Conservation (phyloP, 2,113 vertebrate species). For the Elaphurus davidianus region DNA sequence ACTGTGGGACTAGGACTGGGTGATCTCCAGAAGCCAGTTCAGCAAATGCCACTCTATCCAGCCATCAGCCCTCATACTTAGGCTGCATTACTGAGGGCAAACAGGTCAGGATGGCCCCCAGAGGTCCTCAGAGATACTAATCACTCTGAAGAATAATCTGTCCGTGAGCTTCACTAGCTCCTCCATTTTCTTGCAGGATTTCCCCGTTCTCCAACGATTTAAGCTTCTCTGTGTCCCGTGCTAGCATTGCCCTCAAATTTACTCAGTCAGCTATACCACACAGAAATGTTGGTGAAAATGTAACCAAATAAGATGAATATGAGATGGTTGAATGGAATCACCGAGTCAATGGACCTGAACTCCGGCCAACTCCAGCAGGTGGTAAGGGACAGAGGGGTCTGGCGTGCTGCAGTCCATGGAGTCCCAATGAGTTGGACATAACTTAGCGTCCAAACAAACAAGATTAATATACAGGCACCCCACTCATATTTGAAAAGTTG, state of each 20-base stretch:
- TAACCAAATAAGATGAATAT: not conserved
- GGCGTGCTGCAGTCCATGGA: rapidly evolving
- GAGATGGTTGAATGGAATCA: not conserved
- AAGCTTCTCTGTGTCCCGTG: not conserved
- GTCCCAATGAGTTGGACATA: not conserved
- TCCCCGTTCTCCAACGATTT: not conserved
- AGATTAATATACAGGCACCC: not conserved
- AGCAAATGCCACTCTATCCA: not conserved
- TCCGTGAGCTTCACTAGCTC: not conserved
- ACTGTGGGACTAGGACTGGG: not conserved
- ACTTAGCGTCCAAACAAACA: not conserved
- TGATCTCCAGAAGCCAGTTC: not conserved
- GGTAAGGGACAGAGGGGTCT: not conserved
- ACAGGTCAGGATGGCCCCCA: not conserved
- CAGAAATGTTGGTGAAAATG: not conserved
- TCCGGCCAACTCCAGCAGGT: rapidly evolving
- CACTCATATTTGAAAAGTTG: not conserved
- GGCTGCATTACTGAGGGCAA: not conserved
- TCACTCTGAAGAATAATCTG: not conserved
- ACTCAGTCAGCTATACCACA: not conserved
- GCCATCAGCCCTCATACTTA: not conserved
- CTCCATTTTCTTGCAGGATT: not conserved
- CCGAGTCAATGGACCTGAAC: not conserved
- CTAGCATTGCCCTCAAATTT: not conserved
- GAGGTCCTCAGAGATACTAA: not conserved